Evolutionary conservation across 2,888 invertebrate species (phyloP).

Genomic region (Polia nebulosa): DNA sequence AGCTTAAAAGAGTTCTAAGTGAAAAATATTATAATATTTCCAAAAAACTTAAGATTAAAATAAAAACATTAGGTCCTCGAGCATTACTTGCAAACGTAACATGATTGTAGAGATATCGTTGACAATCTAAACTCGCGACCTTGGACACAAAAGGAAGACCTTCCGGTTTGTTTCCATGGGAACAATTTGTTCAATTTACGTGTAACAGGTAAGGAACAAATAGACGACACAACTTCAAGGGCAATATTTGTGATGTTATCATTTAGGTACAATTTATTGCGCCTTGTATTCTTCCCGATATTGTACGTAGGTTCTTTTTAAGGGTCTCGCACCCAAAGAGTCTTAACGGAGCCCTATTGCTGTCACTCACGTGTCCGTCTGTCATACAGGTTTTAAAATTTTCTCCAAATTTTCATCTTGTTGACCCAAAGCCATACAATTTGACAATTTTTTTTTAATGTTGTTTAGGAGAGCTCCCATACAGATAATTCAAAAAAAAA

Average conservation of each 20-base stretch:
- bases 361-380: no score
- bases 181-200: conserved; percentile 13
- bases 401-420: no score
- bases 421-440: no score
- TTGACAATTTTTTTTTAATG: no score
- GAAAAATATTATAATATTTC: no score
- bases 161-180: not conserved
- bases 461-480: no score
- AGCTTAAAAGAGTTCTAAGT: no score
- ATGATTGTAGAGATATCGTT: not conserved
- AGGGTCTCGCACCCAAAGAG: no score
- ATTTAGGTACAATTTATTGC: not conserved
- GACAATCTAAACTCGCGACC: conserved; percentile 3
- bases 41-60: not conserved
- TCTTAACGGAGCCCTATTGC: no score
- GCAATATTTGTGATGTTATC: not conserved
- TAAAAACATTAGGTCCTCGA: not conserved
- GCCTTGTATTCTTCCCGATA: not conserved
- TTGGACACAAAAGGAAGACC: conserved; percentile 13
- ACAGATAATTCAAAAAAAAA: no score
- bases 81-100: not conserved
- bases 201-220: not conserved
- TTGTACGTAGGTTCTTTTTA: no score
- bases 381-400: no score
- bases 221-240: not conserved